These are phyloP conservation scores for Leptothorax acervorum DNA, from an alignment of 2,888 invertebrate genomes.

Conservation along the genomic window DNA sequence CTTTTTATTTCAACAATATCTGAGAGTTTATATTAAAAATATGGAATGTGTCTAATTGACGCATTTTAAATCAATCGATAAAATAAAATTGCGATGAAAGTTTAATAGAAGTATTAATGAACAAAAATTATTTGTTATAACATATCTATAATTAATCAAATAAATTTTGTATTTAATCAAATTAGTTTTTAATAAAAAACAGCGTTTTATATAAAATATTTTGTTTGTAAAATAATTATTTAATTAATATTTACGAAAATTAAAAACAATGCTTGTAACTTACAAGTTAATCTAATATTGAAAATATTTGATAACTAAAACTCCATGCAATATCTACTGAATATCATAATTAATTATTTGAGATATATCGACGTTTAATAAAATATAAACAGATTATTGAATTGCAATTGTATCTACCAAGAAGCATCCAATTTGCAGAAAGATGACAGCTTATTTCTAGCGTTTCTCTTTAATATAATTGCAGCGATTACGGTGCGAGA, in stretches of 20 bases:
- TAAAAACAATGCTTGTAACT: not conserved
- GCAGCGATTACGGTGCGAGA: slow-evolving; percentile 20
- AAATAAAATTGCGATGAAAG: not conserved
- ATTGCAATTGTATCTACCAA: slow-evolving; percentile 6
- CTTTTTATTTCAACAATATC: not conserved
- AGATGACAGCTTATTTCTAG: slow-evolving; percentile 10
- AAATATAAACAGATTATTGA: not conserved
- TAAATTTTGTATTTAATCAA: not conserved
- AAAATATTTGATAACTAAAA: not conserved
- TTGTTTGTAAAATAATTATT: not conserved
- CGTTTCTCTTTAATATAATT: slow-evolving; percentile 20
- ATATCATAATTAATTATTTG: not conserved
- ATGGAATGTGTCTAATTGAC: not conserved
- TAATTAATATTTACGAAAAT: not conserved
- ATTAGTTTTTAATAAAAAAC: not conserved
- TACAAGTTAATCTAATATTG: not conserved
- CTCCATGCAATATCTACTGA: not conserved
- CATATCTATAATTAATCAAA: not conserved
- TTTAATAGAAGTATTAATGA: not conserved
- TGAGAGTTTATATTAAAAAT: not conserved
- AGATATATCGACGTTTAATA: not conserved
- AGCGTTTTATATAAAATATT: not conserved
- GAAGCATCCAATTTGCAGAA: slow-evolving; percentile 13
- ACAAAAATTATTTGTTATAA: not conserved
- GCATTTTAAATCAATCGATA: not conserved